Evolutionary conservation across 2,113 vertebrate genomes (phyloP), one percentile per base, ranked within the genome.

Genomic region (Drymodes brunneopygia): DNA sequence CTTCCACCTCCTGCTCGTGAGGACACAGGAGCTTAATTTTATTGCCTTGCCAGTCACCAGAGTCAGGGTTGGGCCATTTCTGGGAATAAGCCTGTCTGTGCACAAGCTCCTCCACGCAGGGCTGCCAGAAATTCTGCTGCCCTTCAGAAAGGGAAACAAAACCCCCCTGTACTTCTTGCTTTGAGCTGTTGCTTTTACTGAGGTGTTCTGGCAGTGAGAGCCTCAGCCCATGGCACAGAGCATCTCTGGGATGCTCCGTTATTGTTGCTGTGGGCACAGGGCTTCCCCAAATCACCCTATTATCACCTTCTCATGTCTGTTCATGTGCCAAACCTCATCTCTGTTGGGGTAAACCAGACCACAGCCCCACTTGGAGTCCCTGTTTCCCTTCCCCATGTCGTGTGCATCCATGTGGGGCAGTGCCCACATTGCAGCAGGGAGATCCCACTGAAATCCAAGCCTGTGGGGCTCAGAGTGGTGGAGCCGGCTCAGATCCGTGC

Each of bases 281-380:
- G 25, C 35, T n/a, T 19, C 54, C 54, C 35, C 2, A 2, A 2
- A 4, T 25, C 36, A 28, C 50, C 19, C 17, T 11, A 6, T 20
- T 14, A 0, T 14, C 35, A 5, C 27, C 35, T 81, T 62, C n/a
- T 27, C 4, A 0, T 2, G 51, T 44, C 4, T 11, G 29, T 8
- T 79, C 4, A 1, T 0, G 0, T 48, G 44, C 31, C 1, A 2
- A 44, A 22, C 24, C 16, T 42, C 0, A 0, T 10, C 44, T 81
- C 45, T 81, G 13, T 2, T 18, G 40, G 57, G 28, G 3, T 3
- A 33, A 69, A 38, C 27, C 21, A 12, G 42, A 5, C 12, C 12
- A 3, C 0, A 1, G 73, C 21, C 24, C 23, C 0, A 0, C 4
- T 0, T 0, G 1, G 4, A 28, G 15, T 22, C 53, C 38, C 51